Base-by-base conservation (phyloP, 2,797 vertebrate genomes). In the Cossypha heuglini region DNA sequence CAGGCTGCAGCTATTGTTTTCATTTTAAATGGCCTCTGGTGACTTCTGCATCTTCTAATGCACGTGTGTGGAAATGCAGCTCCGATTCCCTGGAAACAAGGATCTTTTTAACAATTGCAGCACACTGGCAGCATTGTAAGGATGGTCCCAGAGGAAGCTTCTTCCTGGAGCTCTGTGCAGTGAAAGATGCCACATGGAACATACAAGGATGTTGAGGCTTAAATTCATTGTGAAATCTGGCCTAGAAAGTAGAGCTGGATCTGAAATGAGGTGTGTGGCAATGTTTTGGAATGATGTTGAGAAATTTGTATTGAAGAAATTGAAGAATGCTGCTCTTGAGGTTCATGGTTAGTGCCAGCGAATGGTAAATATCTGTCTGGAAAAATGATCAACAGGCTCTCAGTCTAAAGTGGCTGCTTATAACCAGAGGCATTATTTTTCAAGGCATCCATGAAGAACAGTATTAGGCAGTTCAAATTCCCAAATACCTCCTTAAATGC, bases 81-180 rank as follows among this genome's bases (percentile, higher is more conserved):
- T 76, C 59, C 55, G 90, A 49, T 88, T 94, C 71, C 78, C 62
- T 86, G 88, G 93, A 73, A 96, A 97, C 93, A 96, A 93, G 93
- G 91, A 81, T 46, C 57, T 88, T 93, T 87, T 96, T 52, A 92
- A 91, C 81, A 61, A 63, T 80, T 62, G 26, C 66, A 86, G 86
- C 74, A 92, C 84, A 90, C 43, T 94, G 85, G 81, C 55, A 82
- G 54, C 82, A 77, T 97, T 97, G 95, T 97, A n/a, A 79, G 80
- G 76, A 82, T 1, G 4, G 76, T 77, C 81, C 88, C 88, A 0
- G 66, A 91, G 88, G 61, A 94, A 79, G 26, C 13, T 61, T 61
- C 92, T 95, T 96, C 83, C 40, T 85, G 87, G 90, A 75, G 80
- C 94, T 93, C 69, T 54, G 40, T 54, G 59, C 26, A 91, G 82